phyloP scores from a whole-genome alignment of 2,888 invertebrate species.

The Smittia sp. region DNA sequence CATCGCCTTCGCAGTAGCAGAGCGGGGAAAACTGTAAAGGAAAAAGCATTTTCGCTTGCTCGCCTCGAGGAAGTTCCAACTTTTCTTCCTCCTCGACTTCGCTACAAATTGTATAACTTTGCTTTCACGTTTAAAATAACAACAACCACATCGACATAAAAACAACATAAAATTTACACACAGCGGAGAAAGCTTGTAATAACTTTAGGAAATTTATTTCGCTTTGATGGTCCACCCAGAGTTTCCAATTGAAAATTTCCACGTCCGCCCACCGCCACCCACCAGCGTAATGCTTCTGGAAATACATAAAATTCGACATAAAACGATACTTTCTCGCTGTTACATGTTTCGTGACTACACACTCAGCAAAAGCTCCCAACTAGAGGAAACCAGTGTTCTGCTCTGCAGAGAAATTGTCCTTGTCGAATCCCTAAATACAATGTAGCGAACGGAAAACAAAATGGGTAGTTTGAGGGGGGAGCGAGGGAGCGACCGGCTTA shows the following conservation, averaged over 20 bases:
- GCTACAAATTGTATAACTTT: neutral
- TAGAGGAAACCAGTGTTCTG: slow-evolving; percentile 4
- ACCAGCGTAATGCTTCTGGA: neutral
- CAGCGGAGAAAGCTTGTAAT: neutral
- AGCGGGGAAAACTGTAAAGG: too few species aligned
- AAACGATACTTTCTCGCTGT: slow-evolving; percentile 13
- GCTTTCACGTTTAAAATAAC: neutral
- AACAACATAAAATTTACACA: slow-evolving; percentile 20
- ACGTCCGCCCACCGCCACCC: too few species aligned
- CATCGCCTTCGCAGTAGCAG: too few species aligned
- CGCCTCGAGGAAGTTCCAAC: neutral
- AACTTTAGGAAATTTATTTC: slow-evolving; percentile 15
- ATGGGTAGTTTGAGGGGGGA: neutral
- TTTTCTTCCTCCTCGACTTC: neutral
- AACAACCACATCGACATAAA: slow-evolving; percentile 10
- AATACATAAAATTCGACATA: slow-evolving; percentile 20
- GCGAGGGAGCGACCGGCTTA: neutral
- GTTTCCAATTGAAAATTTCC: neutral
- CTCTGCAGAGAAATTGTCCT: slow-evolving; percentile 8
- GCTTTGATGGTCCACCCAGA: neutral
- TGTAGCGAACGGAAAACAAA: neutral
- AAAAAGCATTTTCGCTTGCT: neutral
- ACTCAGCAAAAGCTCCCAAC: neutral
- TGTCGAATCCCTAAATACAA: neutral
- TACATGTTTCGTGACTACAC: neutral